Base-by-base conservation (phyloP, 2,113 vertebrate species). In the Poeciliopsis occidentalis region DNA sequence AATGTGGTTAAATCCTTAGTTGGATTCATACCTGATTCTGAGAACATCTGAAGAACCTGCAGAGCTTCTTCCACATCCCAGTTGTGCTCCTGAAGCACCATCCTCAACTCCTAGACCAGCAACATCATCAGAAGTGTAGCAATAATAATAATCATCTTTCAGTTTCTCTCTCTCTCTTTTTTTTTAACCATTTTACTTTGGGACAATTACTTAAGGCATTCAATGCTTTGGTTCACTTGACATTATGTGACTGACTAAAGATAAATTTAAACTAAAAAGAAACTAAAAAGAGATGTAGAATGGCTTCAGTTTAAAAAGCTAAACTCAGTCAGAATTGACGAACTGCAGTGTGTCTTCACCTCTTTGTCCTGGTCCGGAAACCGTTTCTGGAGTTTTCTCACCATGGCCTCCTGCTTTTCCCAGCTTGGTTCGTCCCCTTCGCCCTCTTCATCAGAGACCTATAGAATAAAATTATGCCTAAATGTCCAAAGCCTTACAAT, bases 71-170 rank as follows among this genome's bases (percentile, higher is more conserved):
- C 90, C 79, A 93, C 95, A 78, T 96, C 94, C 97, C 97, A 99
- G 70, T 97, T 94, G 75, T 99, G 98, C 51, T 98, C 95, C 80
- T 95, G 90, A 78, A 99, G 95, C 39, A 98, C 96, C 60, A 95
- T 92, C 80, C 96, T 95, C 79, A 99, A 92, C 80, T 98, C 96
- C 98, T 99, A 85, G 65, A 68, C 65, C 89, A 72, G 34, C 83
- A 29, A 41, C 12, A 75, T 54, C 30, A 37, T 64, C 29, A 60
- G 3, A 75, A 37, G 0, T 37, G 6, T 51, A 51, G 66, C 12
- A 54, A 3, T 68, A 62, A 11, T 51, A 7, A 60, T 19, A 0
- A 3, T 63, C 30, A 57, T 26, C 47, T 37, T 19, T 41, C 32
- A n/a, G 5, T 7, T 57, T 1, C 60, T 41, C 26, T 67, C 30